phyloP scores from a whole-genome alignment of 1,140 invertebrate species.

The Drosophila neocordata region DNA sequence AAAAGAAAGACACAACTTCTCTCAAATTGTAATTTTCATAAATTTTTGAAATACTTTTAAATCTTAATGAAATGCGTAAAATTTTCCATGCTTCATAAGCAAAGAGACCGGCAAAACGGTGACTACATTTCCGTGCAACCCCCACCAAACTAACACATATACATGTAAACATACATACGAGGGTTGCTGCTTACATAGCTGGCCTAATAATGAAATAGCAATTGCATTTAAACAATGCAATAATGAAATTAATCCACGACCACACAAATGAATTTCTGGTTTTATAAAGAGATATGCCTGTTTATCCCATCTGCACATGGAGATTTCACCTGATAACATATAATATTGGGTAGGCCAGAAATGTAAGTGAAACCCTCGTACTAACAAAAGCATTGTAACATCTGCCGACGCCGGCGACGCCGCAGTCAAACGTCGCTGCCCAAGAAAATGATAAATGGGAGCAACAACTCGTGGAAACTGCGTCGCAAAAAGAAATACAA shows the following conservation, averaged over 20 bases:
- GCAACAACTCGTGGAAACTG: slow-evolving; percentile 76
- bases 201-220: background rate
- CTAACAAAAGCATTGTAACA: slow-evolving; percentile 45
- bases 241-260: too few species aligned
- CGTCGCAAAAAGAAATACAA: slow-evolving; percentile 63
- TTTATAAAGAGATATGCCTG: too few species aligned
- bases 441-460: slow-evolving; percentile 67
- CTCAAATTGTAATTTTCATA: background rate
- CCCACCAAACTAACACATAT: background rate
- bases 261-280: too few species aligned
- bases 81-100: slow-evolving; percentile 15
- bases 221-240: too few species aligned
- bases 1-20: background rate
- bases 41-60: slow-evolving; percentile 8
- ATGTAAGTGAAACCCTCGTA: slow-evolving; percentile 2
- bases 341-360: background rate
- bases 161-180: background rate
- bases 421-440: slow-evolving; percentile 23
- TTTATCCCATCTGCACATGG: background rate
- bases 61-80: slow-evolving; percentile 20
- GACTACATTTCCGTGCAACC: slow-evolving; percentile 10
- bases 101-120: slow-evolving; percentile 25
- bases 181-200: background rate
- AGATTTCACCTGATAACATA: background rate
- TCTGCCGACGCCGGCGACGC: slow-evolving; percentile 48